These are phyloP conservation scores for Neopipo cinnamomea DNA, from an alignment of 2,113 vertebrate genomes.

Conservation along the genomic window DNA sequence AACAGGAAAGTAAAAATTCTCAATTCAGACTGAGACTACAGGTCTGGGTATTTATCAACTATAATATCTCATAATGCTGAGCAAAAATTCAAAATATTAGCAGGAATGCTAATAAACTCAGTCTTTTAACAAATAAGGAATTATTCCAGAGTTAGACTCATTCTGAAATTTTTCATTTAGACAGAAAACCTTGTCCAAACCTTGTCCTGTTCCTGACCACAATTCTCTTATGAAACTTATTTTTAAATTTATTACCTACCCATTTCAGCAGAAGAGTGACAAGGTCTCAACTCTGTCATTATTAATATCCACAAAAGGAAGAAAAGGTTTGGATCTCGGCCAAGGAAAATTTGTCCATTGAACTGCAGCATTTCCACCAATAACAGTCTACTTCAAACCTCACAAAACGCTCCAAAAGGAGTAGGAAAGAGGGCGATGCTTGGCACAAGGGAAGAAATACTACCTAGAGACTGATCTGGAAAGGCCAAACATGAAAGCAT, in stretches of 20 bases:
- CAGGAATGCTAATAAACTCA: neutral
- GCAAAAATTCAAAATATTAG: neutral
- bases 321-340: neutral
- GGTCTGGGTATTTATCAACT: neutral
- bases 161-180: slow-evolving; percentile 22
- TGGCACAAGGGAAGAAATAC: neutral
- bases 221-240: slow-evolving; percentile 21
- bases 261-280: neutral
- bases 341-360: neutral
- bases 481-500: neutral
- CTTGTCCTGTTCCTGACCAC: slow-evolving; percentile 31
- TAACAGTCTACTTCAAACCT: neutral
- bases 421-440: neutral
- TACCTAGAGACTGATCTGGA: neutral
- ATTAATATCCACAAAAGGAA: slow-evolving; percentile 42
- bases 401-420: neutral
- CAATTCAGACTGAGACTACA: neutral
- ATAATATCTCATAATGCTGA: neutral
- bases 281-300: slow-evolving; percentile 40
- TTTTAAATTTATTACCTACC: neutral
- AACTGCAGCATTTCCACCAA: neutral
- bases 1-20: neutral
- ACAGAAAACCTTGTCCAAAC: neutral
- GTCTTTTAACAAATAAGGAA: neutral
- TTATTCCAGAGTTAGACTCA: neutral